phyloP scores from a whole-genome alignment of 2,797 vertebrate species.

The Streptopelia turtur region DNA sequence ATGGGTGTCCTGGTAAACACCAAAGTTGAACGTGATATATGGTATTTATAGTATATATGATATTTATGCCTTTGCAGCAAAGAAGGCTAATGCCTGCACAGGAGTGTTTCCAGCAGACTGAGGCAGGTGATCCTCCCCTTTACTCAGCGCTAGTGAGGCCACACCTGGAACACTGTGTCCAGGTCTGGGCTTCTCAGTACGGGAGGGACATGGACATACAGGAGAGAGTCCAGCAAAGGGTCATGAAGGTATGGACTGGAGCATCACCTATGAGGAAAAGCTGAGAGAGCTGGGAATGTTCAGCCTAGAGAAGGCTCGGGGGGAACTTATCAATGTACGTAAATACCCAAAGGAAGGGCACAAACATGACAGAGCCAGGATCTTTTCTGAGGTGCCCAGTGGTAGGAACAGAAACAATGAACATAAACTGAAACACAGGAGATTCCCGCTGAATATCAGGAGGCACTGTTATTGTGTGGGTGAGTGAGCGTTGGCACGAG shows the following conservation, averaged over 20 bases:
- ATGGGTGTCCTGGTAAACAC: neutral
- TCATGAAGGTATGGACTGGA: neutral
- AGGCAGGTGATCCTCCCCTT: neutral
- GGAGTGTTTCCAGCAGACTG: accelerated
- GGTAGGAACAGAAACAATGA: neutral
- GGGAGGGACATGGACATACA: neutral
- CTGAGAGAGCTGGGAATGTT: neutral
- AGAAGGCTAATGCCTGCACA: neutral
- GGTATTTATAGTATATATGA: no score
- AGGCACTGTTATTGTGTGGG: neutral
- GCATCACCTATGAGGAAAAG: accelerated
- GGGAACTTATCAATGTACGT: neutral
- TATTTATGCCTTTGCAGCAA: accelerated
- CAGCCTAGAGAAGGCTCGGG: neutral
- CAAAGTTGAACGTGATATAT: neutral
- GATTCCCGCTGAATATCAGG: neutral
- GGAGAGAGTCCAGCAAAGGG: neutral
- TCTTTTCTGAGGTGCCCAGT: neutral
- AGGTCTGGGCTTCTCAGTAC: neutral
- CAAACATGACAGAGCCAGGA: neutral
- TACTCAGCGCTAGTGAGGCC: neutral
- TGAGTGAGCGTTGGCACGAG: neutral
- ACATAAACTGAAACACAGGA: neutral
- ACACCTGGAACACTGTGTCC: neutral
- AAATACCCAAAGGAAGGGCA: neutral